phyloP scores from a whole-genome alignment of 2,113 vertebrate species.

The Turnix velox region DNA sequence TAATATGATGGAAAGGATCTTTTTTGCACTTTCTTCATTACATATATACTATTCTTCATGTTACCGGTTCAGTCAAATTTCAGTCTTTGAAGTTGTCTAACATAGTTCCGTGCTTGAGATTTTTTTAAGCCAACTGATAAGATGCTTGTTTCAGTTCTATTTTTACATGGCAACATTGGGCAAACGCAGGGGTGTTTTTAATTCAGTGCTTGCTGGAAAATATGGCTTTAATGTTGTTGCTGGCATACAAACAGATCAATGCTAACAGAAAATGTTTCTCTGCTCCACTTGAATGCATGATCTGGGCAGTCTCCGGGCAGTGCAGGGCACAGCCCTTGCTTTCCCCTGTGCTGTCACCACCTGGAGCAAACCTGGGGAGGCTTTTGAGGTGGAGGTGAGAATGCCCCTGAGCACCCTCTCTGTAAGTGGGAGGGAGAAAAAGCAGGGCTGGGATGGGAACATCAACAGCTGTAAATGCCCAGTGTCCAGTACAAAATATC shows the following conservation, averaged over 20 bases:
- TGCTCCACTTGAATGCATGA: accelerated
- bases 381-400: neutral
- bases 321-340: accelerated
- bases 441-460: neutral
- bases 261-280: neutral
- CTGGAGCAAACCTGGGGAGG: neutral
- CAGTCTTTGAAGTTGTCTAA: neutral
- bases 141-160: neutral
- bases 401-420: neutral
- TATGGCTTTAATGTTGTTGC: neutral
- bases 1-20: neutral
- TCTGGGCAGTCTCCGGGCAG: accelerated
- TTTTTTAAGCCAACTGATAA: neutral
- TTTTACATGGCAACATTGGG: neutral
- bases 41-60: neutral
- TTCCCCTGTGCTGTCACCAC: neutral
- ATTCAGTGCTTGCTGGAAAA: neutral
- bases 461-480: neutral
- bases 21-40: constrained; percentile 16
- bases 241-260: neutral
- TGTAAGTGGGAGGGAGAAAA: neutral
- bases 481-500: accelerated
- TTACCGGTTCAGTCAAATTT: neutral
- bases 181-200: neutral
- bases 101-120: neutral